Base-by-base conservation (phyloP, 2,888 invertebrate species). In the Orthonychiurus folsomi region DNA sequence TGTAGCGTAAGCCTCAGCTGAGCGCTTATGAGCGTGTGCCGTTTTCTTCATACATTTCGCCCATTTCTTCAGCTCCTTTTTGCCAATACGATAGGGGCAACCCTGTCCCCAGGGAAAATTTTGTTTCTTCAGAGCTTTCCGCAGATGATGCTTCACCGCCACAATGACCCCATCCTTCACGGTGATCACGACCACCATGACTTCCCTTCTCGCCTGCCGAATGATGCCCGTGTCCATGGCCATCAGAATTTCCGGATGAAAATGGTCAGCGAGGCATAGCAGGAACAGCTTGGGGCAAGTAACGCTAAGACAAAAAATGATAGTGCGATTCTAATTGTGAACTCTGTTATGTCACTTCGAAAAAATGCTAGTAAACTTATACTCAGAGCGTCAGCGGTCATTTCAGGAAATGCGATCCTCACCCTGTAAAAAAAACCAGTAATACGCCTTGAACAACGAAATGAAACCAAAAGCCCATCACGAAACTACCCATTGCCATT, bases 391-490 rank as follows among this genome's bases (percentile, higher is more conserved):
- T 67, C 68, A 1, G 60, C 52, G 15, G 68, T 64, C 58, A 69
- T 68, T 53, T 72, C 72, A 1, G 72, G 72, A 60, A 72, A 72
- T 12, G 85, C 82, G 64, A 90, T 82, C 57, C 89, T 86, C 59
- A 89, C 78, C n/a, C n/a, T n/a, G n/a, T n/a, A n/a, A n/a, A n/a
- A n/a, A n/a, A n/a, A n/a, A n/a, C n/a, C n/a, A n/a, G n/a, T n/a
- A n/a, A n/a, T n/a, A n/a, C n/a, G n/a, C n/a, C n/a, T n/a, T n/a
- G n/a, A n/a, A n/a, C n/a, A n/a, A n/a, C n/a, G n/a, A n/a, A n/a
- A n/a, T n/a, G n/a, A n/a, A n/a, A n/a, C n/a, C n/a, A n/a, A n/a
- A n/a, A n/a, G n/a, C n/a, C n/a, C n/a, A n/a, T n/a, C n/a, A n/a
- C n/a, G n/a, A n/a, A n/a, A n/a, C n/a, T n/a, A n/a, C n/a, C n/a